phyloP scores from a whole-genome alignment of 2,797 vertebrate genomes.

The Leptatherina wallacei region DNA sequence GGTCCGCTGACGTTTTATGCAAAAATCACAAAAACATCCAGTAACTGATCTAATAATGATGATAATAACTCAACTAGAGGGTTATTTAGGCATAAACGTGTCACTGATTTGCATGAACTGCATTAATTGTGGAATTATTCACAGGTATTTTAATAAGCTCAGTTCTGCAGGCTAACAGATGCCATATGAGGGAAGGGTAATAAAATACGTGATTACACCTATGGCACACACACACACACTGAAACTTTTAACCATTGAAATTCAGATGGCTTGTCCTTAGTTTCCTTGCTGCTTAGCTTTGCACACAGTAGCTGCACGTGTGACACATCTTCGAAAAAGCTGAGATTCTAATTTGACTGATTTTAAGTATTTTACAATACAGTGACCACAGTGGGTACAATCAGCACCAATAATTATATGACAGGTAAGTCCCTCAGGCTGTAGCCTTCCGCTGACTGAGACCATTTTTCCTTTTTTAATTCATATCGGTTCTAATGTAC shows the following conservation, averaged over 20 bases:
- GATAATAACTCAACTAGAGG: background rate
- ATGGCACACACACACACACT: background rate
- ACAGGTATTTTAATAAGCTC: background rate
- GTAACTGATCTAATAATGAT: too few species aligned
- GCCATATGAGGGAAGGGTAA: background rate
- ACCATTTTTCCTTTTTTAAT: too few species aligned
- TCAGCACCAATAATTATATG: background rate
- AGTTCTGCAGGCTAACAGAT: background rate
- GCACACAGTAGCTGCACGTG: background rate
- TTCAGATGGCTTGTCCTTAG: background rate
- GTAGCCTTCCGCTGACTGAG: too few species aligned
- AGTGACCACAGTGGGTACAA: too few species aligned
- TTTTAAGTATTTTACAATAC: background rate
- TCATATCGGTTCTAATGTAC: too few species aligned
- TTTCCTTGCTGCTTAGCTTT: background rate
- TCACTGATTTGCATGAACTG: background rate
- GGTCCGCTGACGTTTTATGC: too few species aligned
- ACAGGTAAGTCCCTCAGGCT: background rate
- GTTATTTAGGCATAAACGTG: background rate
- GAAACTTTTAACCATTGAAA: background rate
- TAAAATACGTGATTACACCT: background rate
- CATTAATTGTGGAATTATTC: background rate
- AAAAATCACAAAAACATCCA: too few species aligned
- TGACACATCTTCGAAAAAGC: background rate
- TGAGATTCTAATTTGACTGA: background rate